Evolutionary conservation across 1,140 invertebrate genomes (phyloP).

Genomic region (Tetranychus urticae): DNA sequence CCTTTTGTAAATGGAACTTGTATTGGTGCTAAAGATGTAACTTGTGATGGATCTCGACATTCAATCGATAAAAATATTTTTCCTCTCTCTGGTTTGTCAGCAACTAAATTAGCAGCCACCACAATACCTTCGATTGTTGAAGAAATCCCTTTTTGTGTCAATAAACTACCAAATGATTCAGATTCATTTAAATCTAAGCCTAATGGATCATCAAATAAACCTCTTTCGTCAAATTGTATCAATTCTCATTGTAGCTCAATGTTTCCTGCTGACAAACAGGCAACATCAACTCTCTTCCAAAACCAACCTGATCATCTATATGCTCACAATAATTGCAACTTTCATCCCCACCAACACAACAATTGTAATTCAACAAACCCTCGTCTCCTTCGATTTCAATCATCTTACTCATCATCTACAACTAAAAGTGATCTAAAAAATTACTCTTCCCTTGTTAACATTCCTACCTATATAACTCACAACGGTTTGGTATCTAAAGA

Average conservation of each 20-base stretch:
- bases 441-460: conserved; percentile 47
- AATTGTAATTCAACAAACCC: background rate
- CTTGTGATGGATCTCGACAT: background rate
- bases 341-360: background rate
- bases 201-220: no score
- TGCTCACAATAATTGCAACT: background rate
- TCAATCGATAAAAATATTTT: background rate
- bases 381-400: background rate
- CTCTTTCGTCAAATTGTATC: no score
- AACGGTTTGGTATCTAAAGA: background rate
- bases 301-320: background rate
- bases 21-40: background rate
- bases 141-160: no score
- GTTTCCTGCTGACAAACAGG: no score
- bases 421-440: background rate
- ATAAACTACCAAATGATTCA: no score
- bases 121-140: no score
- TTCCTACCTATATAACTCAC: conserved; percentile 44
- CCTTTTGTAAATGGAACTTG: background rate
- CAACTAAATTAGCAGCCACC: no score
- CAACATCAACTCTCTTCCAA: background rate
- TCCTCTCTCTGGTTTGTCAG: background rate
- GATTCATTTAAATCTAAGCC: no score
- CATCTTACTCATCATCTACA: no score
- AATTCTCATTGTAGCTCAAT: no score